Percentiles rank a stretch among this genome's conserved stretches.
Conservation (phyloP, 2,797 vertebrate species). For the Aulostomus chinensis region DNA sequence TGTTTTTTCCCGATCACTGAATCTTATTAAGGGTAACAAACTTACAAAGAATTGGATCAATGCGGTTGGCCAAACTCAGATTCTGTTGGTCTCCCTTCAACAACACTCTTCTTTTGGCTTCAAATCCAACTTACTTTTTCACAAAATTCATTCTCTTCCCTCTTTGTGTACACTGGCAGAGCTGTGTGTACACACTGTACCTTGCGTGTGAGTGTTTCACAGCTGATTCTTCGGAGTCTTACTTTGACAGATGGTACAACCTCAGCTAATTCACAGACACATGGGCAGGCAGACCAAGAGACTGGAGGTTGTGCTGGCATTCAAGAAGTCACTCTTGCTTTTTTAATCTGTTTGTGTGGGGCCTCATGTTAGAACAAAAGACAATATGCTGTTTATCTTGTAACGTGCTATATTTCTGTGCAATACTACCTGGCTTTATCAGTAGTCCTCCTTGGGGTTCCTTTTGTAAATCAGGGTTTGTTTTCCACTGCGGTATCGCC, state of each 20-base stretch:
- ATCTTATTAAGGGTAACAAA: too few species aligned
- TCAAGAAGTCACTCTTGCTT: slow-evolving; percentile 1
- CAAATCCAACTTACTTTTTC: background rate
- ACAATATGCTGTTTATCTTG: background rate
- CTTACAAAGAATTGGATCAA: too few species aligned
- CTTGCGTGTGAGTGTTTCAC: slow-evolving; percentile 3
- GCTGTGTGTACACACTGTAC: background rate
- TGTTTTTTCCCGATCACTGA: too few species aligned
- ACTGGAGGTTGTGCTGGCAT: slow-evolving; percentile 30
- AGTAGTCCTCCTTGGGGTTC: background rate
- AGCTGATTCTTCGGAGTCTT: slow-evolving; percentile 14
- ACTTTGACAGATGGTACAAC: slow-evolving; percentile 38
- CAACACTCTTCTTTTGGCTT: background rate
- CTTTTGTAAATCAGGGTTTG: background rate
- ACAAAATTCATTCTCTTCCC: background rate
- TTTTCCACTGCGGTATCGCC: background rate
- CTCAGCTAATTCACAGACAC: slow-evolving; percentile 28
- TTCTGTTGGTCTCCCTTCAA: too few species aligned
- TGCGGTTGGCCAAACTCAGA: too few species aligned
- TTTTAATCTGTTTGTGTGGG: background rate
- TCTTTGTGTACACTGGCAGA: background rate
- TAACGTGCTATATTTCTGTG: background rate
- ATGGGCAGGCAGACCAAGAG: background rate
- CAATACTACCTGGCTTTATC: background rate
- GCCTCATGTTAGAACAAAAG: too few species aligned